phyloP scores from a whole-genome alignment of 2,888 invertebrate species.

The Drosophila greeni region DNA sequence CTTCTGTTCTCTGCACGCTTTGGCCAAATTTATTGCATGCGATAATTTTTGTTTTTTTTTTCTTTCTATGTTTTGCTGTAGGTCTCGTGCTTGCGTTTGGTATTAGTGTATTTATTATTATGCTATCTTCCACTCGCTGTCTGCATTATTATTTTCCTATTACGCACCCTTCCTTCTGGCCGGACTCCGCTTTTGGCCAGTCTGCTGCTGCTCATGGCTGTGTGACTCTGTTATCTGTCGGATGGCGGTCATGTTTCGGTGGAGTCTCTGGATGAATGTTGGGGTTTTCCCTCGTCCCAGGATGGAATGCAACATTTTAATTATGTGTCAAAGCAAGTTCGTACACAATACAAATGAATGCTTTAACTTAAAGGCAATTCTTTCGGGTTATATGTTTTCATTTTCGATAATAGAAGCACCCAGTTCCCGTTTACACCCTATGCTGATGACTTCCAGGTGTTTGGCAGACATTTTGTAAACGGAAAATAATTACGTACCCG shows the following conservation, averaged over 20 bases:
- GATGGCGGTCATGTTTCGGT: conserved; percentile 24
- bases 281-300: conserved; percentile 10
- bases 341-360: conserved; percentile 8
- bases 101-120: conserved; percentile 65
- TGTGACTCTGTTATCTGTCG: conserved; percentile 39
- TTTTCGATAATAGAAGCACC: conserved; percentile 14
- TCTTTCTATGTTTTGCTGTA: background rate
- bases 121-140: conserved; percentile 38
- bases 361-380: conserved; percentile 10
- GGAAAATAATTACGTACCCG: conserved; percentile 65
- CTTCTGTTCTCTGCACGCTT: conserved; percentile 57
- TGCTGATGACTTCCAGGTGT: conserved; percentile 41
- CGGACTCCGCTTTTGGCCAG: background rate
- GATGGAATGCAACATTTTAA: conserved; percentile 53
- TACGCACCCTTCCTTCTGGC: conserved; percentile 24
- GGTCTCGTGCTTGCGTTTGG: conserved; percentile 1
- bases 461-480: conserved; percentile 65
- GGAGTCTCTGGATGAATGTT: conserved; percentile 25
- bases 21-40: conserved; percentile 63
- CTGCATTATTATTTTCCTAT: conserved; percentile 66
- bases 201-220: conserved; percentile 22
- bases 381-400: conserved; percentile 2
- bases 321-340: conserved; percentile 47
- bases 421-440: conserved; percentile 4
- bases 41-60: conserved; percentile 49